Evolutionary conservation across 2,888 invertebrate genomes (phyloP).

Genomic region (Heliconius cydno): DNA sequence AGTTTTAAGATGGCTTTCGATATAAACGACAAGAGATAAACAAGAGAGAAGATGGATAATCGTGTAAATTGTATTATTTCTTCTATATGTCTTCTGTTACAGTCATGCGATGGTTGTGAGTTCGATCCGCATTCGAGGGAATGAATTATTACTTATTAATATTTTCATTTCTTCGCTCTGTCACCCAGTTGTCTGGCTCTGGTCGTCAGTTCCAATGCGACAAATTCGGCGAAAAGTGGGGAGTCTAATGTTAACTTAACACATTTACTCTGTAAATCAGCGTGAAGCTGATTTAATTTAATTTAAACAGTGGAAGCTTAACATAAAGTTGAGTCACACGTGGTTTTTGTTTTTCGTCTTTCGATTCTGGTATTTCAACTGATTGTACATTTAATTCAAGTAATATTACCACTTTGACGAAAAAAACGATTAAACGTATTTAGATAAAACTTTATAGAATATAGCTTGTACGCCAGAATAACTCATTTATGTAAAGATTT

Average conservation of each 20-base stretch:
- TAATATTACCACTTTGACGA: background rate
- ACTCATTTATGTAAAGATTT: background rate
- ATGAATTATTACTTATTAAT: too few relatives aligned
- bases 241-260: too few relatives aligned
- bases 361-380: background rate
- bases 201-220: too few relatives aligned
- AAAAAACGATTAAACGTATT: background rate
- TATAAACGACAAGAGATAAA: background rate
- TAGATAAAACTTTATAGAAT: background rate
- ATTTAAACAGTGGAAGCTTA: background rate
- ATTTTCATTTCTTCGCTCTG: too few relatives aligned
- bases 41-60: background rate
- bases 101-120: too few relatives aligned
- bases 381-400: background rate
- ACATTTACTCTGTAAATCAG: too few relatives aligned
- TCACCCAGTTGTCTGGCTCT: too few relatives aligned
- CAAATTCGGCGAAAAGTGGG: too few relatives aligned
- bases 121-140: too few relatives aligned
- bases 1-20: background rate
- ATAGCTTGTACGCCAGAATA: background rate
- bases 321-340: background rate
- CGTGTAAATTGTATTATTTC: background rate
- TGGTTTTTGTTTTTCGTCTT: background rate
- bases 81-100: too few relatives aligned
- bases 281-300: too few relatives aligned